Percentiles rank a stretch among this genome's conserved stretches.
Evolutionary conservation across 2,888 invertebrate genomes (phyloP).

Genomic region (Tenthredo scrophulariae): DNA sequence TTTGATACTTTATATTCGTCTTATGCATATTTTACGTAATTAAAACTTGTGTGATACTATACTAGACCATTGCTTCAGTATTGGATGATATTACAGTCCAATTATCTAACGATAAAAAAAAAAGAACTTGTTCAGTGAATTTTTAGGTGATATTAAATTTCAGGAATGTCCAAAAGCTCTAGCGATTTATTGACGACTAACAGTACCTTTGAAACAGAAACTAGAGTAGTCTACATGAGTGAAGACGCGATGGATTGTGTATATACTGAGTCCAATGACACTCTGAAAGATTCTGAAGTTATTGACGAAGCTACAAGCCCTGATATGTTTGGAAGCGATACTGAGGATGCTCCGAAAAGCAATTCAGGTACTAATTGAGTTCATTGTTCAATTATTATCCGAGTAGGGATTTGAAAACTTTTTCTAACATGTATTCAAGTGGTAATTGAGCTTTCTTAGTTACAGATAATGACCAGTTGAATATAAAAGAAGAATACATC

Average conservation of each 20-base stretch:
- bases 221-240: slow-evolving; percentile 61
- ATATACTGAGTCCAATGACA: slow-evolving; percentile 56
- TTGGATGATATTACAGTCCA: neutral
- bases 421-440: neutral
- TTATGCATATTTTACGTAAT: neutral
- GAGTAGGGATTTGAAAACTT: neutral
- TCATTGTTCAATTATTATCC: neutral
- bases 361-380: slow-evolving; percentile 18
- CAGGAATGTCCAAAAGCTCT: slow-evolving; percentile 61
- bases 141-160: neutral
- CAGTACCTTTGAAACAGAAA: slow-evolving; percentile 52
- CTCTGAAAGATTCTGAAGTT: slow-evolving; percentile 53
- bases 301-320: slow-evolving; percentile 68
- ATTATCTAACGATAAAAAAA: slow-evolving; percentile 51
- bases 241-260: slow-evolving; percentile 65
- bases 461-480: slow-evolving; percentile 17
- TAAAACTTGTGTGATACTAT: neutral
- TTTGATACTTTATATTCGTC: neutral
- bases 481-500: slow-evolving; percentile 42
- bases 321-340: slow-evolving; percentile 74
- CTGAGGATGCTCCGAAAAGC: slow-evolving; percentile 64
- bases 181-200: slow-evolving; percentile 54
- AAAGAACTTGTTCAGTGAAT: neutral
- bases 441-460: slow-evolving; percentile 5
- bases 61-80: neutral